Evolutionary conservation across 2,888 invertebrate genomes (phyloP).

Genomic region (Synanthedon vespiformis): DNA sequence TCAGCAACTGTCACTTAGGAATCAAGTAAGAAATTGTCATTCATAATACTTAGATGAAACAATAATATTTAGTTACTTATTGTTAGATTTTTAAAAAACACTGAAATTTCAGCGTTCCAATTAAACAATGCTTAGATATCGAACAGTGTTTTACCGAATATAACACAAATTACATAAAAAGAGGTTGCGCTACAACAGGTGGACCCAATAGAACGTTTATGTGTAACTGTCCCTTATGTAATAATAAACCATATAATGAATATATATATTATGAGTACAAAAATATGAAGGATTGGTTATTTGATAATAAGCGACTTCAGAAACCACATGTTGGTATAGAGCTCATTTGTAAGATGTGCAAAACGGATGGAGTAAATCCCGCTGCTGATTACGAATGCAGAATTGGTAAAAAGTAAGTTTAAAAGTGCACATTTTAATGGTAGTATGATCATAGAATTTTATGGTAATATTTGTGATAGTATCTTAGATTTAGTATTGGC

Average conservation of each 20-base stretch:
- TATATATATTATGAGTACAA: slow-evolving; percentile 31
- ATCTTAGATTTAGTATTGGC: too few relatives aligned
- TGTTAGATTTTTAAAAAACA: too few relatives aligned
- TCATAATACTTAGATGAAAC: too few relatives aligned
- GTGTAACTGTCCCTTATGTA: slow-evolving; percentile 52
- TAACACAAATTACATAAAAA: slow-evolving; percentile 36
- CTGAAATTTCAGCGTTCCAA: slow-evolving; percentile 18
- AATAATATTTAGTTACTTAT: too few relatives aligned
- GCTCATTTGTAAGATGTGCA: slow-evolving; percentile 41
- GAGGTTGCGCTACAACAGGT: slow-evolving; percentile 34
- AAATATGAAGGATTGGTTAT: slow-evolving; percentile 37
- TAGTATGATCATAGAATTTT: neutral
- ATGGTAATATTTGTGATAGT: too few relatives aligned
- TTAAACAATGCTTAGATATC: slow-evolving; percentile 19
- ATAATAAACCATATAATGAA: slow-evolving; percentile 38
- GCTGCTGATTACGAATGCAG: slow-evolving; percentile 27
- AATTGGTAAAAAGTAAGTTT: slow-evolving; percentile 30
- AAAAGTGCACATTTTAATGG: neutral
- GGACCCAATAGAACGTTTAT: slow-evolving; percentile 37
- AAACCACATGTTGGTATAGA: slow-evolving; percentile 19
- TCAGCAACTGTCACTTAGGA: slow-evolving; percentile 29
- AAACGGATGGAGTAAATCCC: slow-evolving; percentile 27
- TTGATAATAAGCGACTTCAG: slow-evolving; percentile 35
- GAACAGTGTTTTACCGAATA: slow-evolving; percentile 41
- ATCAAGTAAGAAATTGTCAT: slow-evolving; percentile 11